Evolutionary conservation across 2,797 vertebrate genomes (phyloP).

Genomic region (Uromys caudimaculatus): DNA sequence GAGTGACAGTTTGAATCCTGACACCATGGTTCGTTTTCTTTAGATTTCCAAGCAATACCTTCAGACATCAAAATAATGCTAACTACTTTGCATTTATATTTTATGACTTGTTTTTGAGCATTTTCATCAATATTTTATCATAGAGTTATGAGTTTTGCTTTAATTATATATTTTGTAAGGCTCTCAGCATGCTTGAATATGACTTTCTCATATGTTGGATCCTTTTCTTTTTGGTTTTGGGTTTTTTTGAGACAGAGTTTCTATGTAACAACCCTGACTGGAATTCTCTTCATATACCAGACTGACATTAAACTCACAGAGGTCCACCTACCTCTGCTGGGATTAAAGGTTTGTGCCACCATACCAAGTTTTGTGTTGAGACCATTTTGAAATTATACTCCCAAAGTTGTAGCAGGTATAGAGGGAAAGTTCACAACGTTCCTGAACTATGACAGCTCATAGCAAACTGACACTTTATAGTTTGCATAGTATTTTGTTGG

Average conservation of each 20-base stretch:
- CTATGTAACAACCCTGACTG: background rate
- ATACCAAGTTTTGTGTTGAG: background rate
- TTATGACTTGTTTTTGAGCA: constrained; percentile 65
- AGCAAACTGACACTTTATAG: background rate
- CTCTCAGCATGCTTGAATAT: constrained; percentile 33
- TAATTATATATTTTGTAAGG: constrained; percentile 64
- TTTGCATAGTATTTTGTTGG: background rate
- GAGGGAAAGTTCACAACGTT: background rate
- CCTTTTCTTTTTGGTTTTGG: background rate
- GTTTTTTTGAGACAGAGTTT: background rate
- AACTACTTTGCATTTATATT: constrained; percentile 70
- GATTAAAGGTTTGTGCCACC: background rate
- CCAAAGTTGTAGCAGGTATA: background rate
- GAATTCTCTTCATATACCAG: background rate
- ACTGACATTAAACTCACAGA: background rate
- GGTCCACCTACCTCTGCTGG: background rate
- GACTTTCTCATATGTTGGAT: background rate
- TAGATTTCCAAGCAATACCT: constrained; percentile 39
- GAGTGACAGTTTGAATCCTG: background rate
- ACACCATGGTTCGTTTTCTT: background rate
- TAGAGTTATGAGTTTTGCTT: constrained; percentile 58
- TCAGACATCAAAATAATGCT: constrained; percentile 71
- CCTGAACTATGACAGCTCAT: background rate
- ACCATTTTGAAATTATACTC: background rate
- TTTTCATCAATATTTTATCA: constrained; percentile 74